Base-by-base conservation (phyloP, 1,140 invertebrate species). In the Calephelis virginiensis region DNA sequence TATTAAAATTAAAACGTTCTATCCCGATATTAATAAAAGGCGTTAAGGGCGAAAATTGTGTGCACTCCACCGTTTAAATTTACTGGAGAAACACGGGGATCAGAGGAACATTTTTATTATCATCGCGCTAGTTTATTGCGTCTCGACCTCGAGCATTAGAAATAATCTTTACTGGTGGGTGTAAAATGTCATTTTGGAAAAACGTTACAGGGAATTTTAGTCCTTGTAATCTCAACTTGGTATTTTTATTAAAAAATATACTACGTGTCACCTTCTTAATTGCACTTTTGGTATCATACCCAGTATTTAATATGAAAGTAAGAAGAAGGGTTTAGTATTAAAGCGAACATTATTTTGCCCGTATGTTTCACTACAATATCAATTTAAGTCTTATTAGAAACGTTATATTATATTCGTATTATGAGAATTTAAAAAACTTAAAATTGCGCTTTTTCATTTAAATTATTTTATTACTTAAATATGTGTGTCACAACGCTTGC, bases 1-100 rank as follows among this genome's bases (percentile, higher is more conserved):
- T 89, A 90, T 89, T 90, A 90, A 90, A 90, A 89, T 87, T 90
- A 90, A 90, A 90, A 85, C 73, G 79, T 83, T 80, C 81, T 78
- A 81, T 81, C 78, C 67, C 78, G 78, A 82, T 77, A 79, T 86
- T 86, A 83, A 85, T 83, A 83, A 82, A 82, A 81, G 69, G 77
- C 70, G 70, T 70, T 83, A 83, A 83, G 85, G 80, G 78, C 73
- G 77, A 78, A 75, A 84, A 82, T 82, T 71, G 79, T 73, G 72
- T 68, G 75, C 61, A 65, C 72, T 64, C 64, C 72, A 56, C 66
- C 74, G 73, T 80, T 78, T 76, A 77, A 78, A 83, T 81, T 85
- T 80, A 82, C 77, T 80, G 75, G 75, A 76, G 63, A 75, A 78
- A 80, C 76, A 80, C 78, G 78, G 74, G 82, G 83, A 88, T 82